Evolutionary conservation across 2,888 invertebrate genomes (phyloP).

Genomic region (Mimas tiliae): DNA sequence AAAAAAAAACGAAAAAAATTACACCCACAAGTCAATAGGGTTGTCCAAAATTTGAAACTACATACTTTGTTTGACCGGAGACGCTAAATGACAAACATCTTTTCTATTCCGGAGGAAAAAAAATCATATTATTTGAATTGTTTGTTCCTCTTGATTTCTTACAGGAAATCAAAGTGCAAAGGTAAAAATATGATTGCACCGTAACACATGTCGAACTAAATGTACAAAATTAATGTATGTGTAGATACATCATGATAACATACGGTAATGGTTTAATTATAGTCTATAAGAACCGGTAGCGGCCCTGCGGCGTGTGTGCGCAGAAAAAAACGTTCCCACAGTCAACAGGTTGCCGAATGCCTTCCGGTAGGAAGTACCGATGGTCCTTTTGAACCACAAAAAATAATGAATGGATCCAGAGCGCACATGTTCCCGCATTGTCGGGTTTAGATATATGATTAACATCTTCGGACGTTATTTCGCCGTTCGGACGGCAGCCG

Average conservation of each 20-base stretch:
- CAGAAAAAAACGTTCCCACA: conserved; percentile 77
- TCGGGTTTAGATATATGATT: conserved; percentile 57
- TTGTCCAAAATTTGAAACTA: conserved; percentile 37
- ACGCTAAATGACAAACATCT: conserved; percentile 2
- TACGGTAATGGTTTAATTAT: conserved; percentile 50
- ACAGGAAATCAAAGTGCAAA: neutral
- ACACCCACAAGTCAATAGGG: conserved; percentile 55
- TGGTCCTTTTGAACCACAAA: conserved; percentile 66
- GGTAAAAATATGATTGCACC: neutral
- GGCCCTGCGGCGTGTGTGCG: conserved; percentile 59
- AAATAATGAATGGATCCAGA: conserved; percentile 64
- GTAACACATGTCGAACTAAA: neutral
- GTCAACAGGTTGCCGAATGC: conserved; percentile 78
- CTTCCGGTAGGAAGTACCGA: conserved; percentile 83
- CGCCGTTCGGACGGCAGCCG: conserved; percentile 54
- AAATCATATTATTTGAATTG: neutral
- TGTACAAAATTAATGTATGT: conserved; percentile 28
- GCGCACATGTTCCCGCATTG: conserved; percentile 67
- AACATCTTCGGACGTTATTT: conserved; percentile 66
- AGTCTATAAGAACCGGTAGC: conserved; percentile 48
- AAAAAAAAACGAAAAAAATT: conserved; percentile 68
- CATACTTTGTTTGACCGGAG: neutral
- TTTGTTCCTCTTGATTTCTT: neutral
- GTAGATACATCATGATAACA: conserved; percentile 42
- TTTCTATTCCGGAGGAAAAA: neutral